A percentile compares a stretch with the other conserved stretches of the same genome.
Conservation (phyloP, 1,140 invertebrate species). For the Drosophila sp. region DNA sequence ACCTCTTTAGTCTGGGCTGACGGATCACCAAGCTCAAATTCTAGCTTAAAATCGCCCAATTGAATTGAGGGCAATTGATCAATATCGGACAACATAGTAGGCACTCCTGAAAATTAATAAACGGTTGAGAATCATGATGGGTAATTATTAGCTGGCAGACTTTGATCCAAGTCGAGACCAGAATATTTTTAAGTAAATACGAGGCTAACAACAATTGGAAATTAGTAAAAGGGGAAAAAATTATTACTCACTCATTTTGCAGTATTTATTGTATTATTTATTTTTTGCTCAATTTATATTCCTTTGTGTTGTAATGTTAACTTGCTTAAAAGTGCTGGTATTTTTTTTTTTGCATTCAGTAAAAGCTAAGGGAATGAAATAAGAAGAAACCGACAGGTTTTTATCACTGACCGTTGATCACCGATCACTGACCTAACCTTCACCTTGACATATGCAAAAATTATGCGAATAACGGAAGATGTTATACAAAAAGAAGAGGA, state of each 20-base stretch:
- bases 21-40: slow-evolving; percentile 88
- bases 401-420: slow-evolving; percentile 3
- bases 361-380: slow-evolving; percentile 33
- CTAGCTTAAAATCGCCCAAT: slow-evolving; percentile 87
- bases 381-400: slow-evolving; percentile 33
- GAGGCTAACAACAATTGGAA: slow-evolving; percentile 30
- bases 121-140: slow-evolving; percentile 38
- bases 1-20: slow-evolving; percentile 86
- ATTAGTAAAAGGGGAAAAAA: slow-evolving; percentile 47
- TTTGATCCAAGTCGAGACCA: slow-evolving; percentile 22
- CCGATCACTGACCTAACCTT: slow-evolving; percentile 57
- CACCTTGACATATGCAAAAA: slow-evolving; percentile 71
- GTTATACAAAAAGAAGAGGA: slow-evolving; percentile 30
- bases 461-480: slow-evolving; percentile 33
- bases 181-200: slow-evolving; percentile 6
- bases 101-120: slow-evolving; percentile 84
- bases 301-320: slow-evolving; percentile 28
- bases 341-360: slow-evolving; percentile 37
- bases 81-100: slow-evolving; percentile 88
- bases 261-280: slow-evolving; percentile 22
- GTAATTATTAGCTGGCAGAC: slow-evolving; percentile 38
- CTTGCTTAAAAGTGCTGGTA: slow-evolving; percentile 24
- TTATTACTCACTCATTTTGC: slow-evolving; percentile 73
- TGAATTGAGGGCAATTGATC: slow-evolving; percentile 87
- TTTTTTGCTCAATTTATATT: slow-evolving; percentile 31